Evolutionary conservation across 2,888 invertebrate genomes (phyloP).

Genomic region (Orthosia gothica): DNA sequence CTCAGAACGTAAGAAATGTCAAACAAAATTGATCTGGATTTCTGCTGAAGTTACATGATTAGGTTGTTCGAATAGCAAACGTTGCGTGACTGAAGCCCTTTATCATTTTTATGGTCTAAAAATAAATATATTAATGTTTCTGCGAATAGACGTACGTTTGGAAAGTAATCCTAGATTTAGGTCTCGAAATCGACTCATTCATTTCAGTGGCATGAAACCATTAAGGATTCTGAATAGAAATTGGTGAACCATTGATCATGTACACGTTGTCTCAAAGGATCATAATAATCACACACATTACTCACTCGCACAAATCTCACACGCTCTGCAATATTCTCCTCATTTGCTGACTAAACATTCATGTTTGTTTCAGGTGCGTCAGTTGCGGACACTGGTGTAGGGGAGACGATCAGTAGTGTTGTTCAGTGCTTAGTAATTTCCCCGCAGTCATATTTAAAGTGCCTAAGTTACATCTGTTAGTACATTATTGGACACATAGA

Average conservation of each 20-base stretch:
- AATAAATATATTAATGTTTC: slow-evolving; percentile 47
- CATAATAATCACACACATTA: neutral
- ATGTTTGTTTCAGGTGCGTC: slow-evolving; percentile 67
- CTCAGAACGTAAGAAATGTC: slow-evolving; percentile 49
- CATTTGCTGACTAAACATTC: slow-evolving; percentile 16
- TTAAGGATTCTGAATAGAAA: slow-evolving; percentile 18
- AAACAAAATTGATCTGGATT: slow-evolving; percentile 57
- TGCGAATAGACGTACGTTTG: slow-evolving; percentile 22
- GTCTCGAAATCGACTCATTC: slow-evolving; percentile 15
- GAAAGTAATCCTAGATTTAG: slow-evolving; percentile 6
- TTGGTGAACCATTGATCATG: slow-evolving; percentile 27
- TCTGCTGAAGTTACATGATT: slow-evolving; percentile 56
- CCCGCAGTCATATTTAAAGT: slow-evolving; percentile 61
- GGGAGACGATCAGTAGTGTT: slow-evolving; percentile 48
- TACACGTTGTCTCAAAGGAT: neutral
- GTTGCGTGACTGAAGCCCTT: slow-evolving; percentile 60
- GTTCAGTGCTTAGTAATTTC: slow-evolving; percentile 51
- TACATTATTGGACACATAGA: slow-evolving; percentile 52
- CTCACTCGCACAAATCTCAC: neutral
- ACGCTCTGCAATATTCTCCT: neutral
- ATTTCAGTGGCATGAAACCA: slow-evolving; percentile 32
- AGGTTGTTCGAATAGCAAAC: slow-evolving; percentile 46
- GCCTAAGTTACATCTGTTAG: slow-evolving; percentile 61
- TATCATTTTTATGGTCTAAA: slow-evolving; percentile 48
- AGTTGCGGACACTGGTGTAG: slow-evolving; percentile 30